Percentiles rank a stretch among this genome's conserved stretches.
Evolutionary conservation across 2,888 invertebrate genomes (phyloP).

Genomic region (Deilephila elpenor): DNA sequence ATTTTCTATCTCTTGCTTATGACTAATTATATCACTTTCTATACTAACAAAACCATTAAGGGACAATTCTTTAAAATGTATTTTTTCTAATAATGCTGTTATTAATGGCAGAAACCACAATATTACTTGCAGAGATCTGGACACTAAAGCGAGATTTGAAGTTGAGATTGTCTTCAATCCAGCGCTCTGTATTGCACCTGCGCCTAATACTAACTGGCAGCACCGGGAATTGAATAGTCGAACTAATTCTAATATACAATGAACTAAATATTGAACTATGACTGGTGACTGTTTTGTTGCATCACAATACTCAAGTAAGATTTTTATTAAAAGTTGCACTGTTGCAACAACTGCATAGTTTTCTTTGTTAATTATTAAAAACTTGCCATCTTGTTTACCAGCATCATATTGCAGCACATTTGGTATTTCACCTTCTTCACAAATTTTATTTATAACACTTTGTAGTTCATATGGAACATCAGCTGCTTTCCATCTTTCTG

Average conservation of each 20-base stretch:
- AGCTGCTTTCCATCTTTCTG: constrained; percentile 96
- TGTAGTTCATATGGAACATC: constrained; percentile 96
- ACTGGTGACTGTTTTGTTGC: constrained; percentile 91
- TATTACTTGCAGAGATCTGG: constrained; percentile 92
- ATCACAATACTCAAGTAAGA: constrained; percentile 96
- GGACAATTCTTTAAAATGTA: constrained; percentile 80
- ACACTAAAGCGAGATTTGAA: constrained; percentile 95
- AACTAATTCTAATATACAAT: constrained; percentile 94
- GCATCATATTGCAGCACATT: constrained; percentile 62
- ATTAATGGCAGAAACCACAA: constrained; percentile 91
- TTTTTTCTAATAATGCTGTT: constrained; percentile 87
- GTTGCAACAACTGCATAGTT: constrained; percentile 92
- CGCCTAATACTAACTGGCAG: constrained; percentile 97
- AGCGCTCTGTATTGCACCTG: constrained; percentile 97
- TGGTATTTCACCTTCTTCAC: constrained; percentile 81
- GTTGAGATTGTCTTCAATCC: constrained; percentile 97
- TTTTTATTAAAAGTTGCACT: constrained; percentile 93
- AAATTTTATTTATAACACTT: constrained; percentile 90
- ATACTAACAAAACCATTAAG: constrained; percentile 87
- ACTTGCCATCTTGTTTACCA: constrained; percentile 80
- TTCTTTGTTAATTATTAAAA: constrained; percentile 87
- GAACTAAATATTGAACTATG: constrained; percentile 91
- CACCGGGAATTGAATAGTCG: constrained; percentile 94
- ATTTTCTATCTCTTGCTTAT: constrained; percentile 95
- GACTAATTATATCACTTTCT: constrained; percentile 92